A percentile compares a stretch with the other conserved stretches of the same genome.
phyloP scores from a whole-genome alignment of 1,140 invertebrate species.

The Drosophila seguyi region DNA sequence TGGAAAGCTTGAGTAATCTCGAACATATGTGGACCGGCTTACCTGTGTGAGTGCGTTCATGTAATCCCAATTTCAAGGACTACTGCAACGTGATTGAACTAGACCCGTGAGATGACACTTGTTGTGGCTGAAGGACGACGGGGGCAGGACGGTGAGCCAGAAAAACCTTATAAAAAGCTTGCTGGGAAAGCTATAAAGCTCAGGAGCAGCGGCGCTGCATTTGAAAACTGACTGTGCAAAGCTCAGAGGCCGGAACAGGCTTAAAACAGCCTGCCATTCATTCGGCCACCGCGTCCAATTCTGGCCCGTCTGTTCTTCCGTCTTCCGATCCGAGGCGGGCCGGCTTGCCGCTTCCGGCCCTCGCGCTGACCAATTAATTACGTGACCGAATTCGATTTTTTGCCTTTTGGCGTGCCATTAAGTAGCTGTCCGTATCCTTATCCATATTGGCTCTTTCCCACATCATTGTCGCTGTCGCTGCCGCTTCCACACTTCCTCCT shows the following conservation, averaged over 20 bases:
- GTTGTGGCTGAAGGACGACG: not conserved
- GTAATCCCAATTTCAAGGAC: constrained; percentile 20
- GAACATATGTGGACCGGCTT: constrained; percentile 1
- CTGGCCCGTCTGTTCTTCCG: constrained; percentile 5
- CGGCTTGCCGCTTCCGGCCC: constrained; percentile 18
- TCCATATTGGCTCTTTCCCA: constrained; percentile 15
- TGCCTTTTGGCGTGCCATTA: constrained; percentile 1
- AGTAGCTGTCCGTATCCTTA: constrained; percentile 34
- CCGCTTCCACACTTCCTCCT: constrained; percentile 1
- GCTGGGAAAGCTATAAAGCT: constrained; percentile 48
- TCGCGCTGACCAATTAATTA: constrained; percentile 31
- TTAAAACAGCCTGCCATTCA: constrained; percentile 15
- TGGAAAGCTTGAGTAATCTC: constrained; percentile 1
- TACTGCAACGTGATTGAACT: constrained; percentile 31
- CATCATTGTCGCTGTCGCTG: constrained; percentile 32
- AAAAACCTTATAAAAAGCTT: constrained; percentile 9
- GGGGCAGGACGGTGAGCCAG: not conserved
- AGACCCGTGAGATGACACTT: constrained; percentile 7
- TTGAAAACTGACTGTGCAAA: constrained; percentile 46
- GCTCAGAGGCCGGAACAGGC: constrained; percentile 19
- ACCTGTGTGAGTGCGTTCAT: not conserved
- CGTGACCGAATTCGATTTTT: constrained; percentile 34
- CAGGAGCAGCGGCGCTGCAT: constrained; percentile 48
- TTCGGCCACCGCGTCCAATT: constrained; percentile 13
- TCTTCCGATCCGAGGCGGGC: not conserved